These are phyloP conservation scores for Allophyes oxyacanthae DNA, from an alignment of 2,888 invertebrate species.

Conservation along the genomic window DNA sequence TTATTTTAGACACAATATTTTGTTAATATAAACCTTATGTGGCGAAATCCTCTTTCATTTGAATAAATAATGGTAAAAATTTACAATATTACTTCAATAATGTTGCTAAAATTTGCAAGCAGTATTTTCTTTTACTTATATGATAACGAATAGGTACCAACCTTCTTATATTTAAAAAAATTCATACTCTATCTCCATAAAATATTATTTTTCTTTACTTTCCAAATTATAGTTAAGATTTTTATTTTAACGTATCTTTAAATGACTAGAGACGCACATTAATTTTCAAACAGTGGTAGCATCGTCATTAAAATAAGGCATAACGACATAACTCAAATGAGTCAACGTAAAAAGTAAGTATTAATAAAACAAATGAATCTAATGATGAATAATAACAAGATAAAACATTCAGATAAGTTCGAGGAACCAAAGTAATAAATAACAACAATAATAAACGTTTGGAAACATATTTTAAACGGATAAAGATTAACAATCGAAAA, in stretches of 20 bases:
- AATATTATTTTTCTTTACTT: not conserved
- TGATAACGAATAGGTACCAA: too few relatives aligned
- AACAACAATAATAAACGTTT: constrained; percentile 55
- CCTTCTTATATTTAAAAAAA: too few relatives aligned
- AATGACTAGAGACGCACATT: constrained; percentile 32
- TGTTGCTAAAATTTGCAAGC: too few relatives aligned
- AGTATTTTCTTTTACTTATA: too few relatives aligned
- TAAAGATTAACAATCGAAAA: constrained; percentile 76
- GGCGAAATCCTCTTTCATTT: too few relatives aligned
- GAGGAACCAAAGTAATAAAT: constrained; percentile 55
- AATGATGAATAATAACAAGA: constrained; percentile 53
- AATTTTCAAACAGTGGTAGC: constrained; percentile 44
- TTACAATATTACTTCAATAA: too few relatives aligned
- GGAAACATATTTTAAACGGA: constrained; percentile 59
- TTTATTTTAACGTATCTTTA: constrained; percentile 17
- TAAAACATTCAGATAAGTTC: constrained; percentile 49
- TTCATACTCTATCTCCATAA: too few relatives aligned
- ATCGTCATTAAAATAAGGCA: constrained; percentile 45
- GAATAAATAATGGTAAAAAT: too few relatives aligned
- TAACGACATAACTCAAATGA: constrained; percentile 47
- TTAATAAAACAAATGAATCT: constrained; percentile 48
- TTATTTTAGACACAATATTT: too few relatives aligned
- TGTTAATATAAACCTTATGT: too few relatives aligned
- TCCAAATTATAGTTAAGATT: not conserved
- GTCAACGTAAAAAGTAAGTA: constrained; percentile 40